Conservation (phyloP, 1,140 invertebrate species). For the Scaptomyza graminum region DNA sequence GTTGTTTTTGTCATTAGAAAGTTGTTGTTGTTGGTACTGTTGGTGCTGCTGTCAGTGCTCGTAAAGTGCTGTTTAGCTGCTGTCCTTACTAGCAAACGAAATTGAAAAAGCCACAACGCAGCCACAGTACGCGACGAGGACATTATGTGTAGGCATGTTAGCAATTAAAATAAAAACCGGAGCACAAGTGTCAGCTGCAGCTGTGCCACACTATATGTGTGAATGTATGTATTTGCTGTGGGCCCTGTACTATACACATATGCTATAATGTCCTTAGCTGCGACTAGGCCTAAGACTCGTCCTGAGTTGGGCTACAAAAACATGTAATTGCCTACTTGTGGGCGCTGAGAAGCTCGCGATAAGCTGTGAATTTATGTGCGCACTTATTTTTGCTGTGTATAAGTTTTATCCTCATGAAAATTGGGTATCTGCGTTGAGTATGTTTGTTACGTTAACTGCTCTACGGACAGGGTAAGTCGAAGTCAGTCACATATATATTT, state of each 20-base stretch:
- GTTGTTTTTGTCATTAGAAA: constrained; percentile 48
- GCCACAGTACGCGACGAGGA: constrained; percentile 25
- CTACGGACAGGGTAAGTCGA: background rate
- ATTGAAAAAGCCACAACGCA: constrained; percentile 32
- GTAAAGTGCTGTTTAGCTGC: constrained; percentile 51
- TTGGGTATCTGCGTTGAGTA: constrained; percentile 4
- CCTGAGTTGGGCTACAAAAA: constrained; percentile 50
- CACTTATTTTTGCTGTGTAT: constrained; percentile 29
- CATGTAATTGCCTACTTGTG: constrained; percentile 72
- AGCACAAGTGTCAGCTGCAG: constrained; percentile 49
- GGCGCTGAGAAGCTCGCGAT: constrained; percentile 47
- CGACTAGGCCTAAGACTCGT: constrained; percentile 18
- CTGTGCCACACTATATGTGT: constrained; percentile 8
- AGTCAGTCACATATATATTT: background rate
- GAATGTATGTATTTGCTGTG: constrained; percentile 6
- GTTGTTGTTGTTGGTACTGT: constrained; percentile 22
- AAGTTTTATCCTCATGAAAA: background rate
- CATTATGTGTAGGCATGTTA: constrained; percentile 64
- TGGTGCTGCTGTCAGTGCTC: constrained; percentile 32
- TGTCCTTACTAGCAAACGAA: constrained; percentile 43
- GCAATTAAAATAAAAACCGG: constrained; percentile 76
- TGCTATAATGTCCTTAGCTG: constrained; percentile 16
- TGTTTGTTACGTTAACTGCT: background rate
- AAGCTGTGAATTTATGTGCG: constrained; percentile 65
- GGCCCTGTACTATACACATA: constrained; percentile 27